Evolutionary conservation across 2,888 invertebrate species (phyloP).

Genomic region (Cylloceria caligata): DNA sequence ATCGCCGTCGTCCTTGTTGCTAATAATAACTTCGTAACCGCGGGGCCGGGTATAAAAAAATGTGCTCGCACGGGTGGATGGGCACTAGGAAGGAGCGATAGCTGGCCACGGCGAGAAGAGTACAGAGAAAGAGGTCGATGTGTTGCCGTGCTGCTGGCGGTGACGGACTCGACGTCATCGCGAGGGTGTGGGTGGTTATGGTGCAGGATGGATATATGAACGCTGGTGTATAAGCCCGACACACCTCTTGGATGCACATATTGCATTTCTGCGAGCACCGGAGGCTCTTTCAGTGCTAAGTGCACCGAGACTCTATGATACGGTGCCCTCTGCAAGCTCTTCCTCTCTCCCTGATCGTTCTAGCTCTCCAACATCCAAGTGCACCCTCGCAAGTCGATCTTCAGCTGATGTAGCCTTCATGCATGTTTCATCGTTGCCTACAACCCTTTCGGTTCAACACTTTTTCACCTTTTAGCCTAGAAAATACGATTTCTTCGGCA

Average conservation of each 20-base stretch:
- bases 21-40: conserved; percentile 17
- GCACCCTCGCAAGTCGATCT: conserved; percentile 33
- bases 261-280: conserved; percentile 72
- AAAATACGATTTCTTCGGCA: not conserved
- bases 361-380: conserved; percentile 23
- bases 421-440: conserved; percentile 5
- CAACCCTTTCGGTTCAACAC: not conserved
- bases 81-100: conserved; percentile 21
- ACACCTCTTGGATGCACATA: conserved; percentile 72
- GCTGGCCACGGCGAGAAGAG: conserved; percentile 11
- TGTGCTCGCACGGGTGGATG: conserved; percentile 27
- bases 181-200: conserved; percentile 17
- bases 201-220: conserved; percentile 41
- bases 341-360: conserved; percentile 24
- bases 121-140: conserved; percentile 22
- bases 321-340: conserved; percentile 43
- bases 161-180: conserved; percentile 49
- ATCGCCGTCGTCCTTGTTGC: conserved; percentile 15
- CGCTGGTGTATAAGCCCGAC: conserved; percentile 69
- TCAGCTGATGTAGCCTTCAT: conserved; percentile 24
- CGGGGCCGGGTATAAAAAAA: conserved; percentile 24
- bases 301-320: conserved; percentile 63
- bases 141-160: conserved; percentile 35
- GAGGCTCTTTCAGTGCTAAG: conserved; percentile 70
- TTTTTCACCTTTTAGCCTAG: conserved; percentile 3